Percentiles rank a stretch among this genome's conserved stretches.
Evolutionary conservation across 2,888 invertebrate species (phyloP).

Genomic region (Octodonta nipae): DNA sequence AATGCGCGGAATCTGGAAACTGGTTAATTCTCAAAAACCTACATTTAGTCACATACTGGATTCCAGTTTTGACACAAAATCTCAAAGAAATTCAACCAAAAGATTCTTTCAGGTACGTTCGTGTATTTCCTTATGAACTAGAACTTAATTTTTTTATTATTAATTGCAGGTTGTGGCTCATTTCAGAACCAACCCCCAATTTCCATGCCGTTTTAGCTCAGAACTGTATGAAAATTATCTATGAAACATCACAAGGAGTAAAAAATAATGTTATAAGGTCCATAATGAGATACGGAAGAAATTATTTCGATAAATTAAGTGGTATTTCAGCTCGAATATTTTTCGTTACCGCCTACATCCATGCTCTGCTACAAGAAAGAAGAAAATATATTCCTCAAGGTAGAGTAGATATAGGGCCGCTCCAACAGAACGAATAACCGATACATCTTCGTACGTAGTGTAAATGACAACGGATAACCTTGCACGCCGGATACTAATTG

Average conservation of each 20-base stretch:
- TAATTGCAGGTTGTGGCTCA: constrained; percentile 58
- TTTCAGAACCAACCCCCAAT: constrained; percentile 65
- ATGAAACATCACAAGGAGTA: constrained; percentile 75
- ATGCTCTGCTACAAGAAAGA: constrained; percentile 83
- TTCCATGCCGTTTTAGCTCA: constrained; percentile 65
- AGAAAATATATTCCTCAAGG: constrained; percentile 82
- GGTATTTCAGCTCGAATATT: constrained; percentile 38
- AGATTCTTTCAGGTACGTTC: constrained; percentile 39
- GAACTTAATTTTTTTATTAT: constrained; percentile 2
- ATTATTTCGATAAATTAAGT: constrained; percentile 27
- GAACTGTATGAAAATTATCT: constrained; percentile 66
- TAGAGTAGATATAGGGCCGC: too few relatives aligned
- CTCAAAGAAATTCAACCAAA: constrained; percentile 39
- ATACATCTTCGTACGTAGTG: too few relatives aligned
- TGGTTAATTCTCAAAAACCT: constrained; percentile 75
- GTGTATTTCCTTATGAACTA: neutral
- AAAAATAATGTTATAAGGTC: constrained; percentile 67
- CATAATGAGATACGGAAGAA: constrained; percentile 53
- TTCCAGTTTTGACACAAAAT: constrained; percentile 55
- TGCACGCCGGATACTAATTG: too few relatives aligned
- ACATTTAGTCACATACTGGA: constrained; percentile 60
- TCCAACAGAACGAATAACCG: too few relatives aligned
- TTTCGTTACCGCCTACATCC: constrained; percentile 73
- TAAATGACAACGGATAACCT: too few relatives aligned
- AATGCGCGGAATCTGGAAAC: constrained; percentile 48